phyloP scores from a whole-genome alignment of 2,888 invertebrate genomes.

The Microplitis deprimator region DNA sequence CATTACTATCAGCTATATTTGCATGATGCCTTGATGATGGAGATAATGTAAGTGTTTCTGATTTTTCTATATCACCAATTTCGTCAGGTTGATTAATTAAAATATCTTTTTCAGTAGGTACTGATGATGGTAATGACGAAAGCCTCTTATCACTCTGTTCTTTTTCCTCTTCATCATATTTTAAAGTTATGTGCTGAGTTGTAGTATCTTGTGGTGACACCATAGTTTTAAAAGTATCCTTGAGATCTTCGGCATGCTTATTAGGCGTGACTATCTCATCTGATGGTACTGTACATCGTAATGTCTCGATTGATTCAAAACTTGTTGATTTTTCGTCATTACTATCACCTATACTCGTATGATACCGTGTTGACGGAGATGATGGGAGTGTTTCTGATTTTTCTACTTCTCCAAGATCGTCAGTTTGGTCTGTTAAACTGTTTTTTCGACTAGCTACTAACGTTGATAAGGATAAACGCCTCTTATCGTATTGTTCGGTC shows the following conservation, averaged over 20 bases:
- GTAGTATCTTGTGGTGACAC: neutral
- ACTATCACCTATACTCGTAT: neutral
- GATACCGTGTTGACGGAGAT: neutral
- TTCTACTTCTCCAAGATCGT: neutral
- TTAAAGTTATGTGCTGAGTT: neutral
- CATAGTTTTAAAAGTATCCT: neutral
- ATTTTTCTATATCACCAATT: neutral
- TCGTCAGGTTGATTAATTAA: too few relatives aligned
- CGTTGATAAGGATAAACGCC: neutral
- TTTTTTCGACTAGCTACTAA: constrained; percentile 34
- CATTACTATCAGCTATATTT: neutral
- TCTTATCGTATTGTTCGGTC: too few relatives aligned
- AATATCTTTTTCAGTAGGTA: too few relatives aligned
- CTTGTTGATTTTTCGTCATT: neutral
- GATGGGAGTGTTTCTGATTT: neutral
- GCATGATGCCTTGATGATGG: neutral
- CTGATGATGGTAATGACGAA: neutral
- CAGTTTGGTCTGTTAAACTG: neutral
- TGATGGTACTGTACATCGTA: too few relatives aligned
- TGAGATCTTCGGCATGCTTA: neutral
- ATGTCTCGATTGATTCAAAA: too few relatives aligned
- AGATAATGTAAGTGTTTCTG: neutral
- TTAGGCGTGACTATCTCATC: too few relatives aligned
- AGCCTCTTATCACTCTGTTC: too few relatives aligned
- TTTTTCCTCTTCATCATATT: too few relatives aligned